Base-by-base conservation (phyloP, 2,797 vertebrate species). In the Cottoperca gobio region DNA sequence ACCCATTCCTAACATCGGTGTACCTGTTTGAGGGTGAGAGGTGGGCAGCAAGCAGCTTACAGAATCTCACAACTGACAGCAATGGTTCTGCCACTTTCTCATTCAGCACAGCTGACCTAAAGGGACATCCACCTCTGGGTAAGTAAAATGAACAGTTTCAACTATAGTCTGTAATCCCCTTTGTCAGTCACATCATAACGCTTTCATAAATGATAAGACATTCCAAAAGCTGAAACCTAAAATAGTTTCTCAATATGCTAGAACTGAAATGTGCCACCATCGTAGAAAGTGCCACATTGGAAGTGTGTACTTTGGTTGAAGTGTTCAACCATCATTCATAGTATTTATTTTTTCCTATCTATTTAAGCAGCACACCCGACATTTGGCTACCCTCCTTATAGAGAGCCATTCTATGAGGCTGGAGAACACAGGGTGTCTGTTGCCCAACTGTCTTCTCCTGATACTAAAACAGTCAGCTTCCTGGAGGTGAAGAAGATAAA, bases 11-110 rank as follows among this genome's bases (percentile, higher is more conserved):
- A 19, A 90, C 62, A 86, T 55, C 7, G 0, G 21, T 95, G 6
- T 86, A 92, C 76, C 49, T 95, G 76, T 87, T 81, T 11, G 63
- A 83, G 42, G 84, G 81, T 3, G 5, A 55, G 9, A n/a, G 0
- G 2, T 87, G 88, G 89, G 8, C 54, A 1, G 0, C 37, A n/a
- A 19, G 6, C 2, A 24, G 0, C 6, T 19, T 88, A 1, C 66
- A 79, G 26, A 94, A 92, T 53, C 86, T 94, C 14, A 94, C 93
- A 11, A 93, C 93, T 2, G 76, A 92, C 73, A 39, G 14, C 2
- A 7, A 89, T 2, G 94, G 94, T 21, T 4, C 90, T 0, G 90
- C 92, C n/a, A 5, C 17, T 3, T 95, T 95, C 78, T 85, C 89
- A 12, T 5, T 94, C 0, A 66, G 77, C 49, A 86, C 90, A 2